Conservation (phyloP, 53 echinoderm and acorn worm genomes). For the Pentamera pediparva region DNA sequence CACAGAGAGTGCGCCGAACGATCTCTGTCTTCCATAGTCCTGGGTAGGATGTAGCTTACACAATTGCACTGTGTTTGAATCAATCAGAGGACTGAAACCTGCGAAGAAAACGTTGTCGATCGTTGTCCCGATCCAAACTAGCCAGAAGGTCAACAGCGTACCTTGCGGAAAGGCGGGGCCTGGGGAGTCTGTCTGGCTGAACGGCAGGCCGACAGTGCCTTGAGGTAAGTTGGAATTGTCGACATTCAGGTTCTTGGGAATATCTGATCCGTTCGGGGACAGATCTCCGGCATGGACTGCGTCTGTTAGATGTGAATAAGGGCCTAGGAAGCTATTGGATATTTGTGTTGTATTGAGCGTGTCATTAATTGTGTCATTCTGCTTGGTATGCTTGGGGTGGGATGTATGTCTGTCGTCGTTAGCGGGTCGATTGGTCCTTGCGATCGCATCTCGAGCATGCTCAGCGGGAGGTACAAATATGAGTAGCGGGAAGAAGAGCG, state of each 20-base stretch:
- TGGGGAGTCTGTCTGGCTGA: background rate
- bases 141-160: background rate
- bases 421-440: too few species aligned
- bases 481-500: background rate
- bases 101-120: background rate
- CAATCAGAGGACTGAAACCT: background rate
- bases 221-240: background rate
- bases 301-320: too few species aligned
- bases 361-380: too few species aligned
- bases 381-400: too few species aligned
- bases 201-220: background rate
- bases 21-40: background rate
- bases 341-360: too few species aligned
- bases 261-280: background rate
- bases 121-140: background rate
- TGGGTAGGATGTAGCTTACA: background rate
- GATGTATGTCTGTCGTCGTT: background rate
- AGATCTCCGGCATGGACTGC: too few species aligned
- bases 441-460: too few species aligned
- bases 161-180: background rate
- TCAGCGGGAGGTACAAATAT: background rate
- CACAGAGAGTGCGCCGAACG: background rate
- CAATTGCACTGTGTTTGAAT: background rate
- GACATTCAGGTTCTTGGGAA: background rate
- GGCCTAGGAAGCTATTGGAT: too few species aligned